Percentiles rank a stretch among this genome's conserved stretches.
phyloP scores from a whole-genome alignment of 2,797 vertebrate species.

The Myiotriccus ornatus region DNA sequence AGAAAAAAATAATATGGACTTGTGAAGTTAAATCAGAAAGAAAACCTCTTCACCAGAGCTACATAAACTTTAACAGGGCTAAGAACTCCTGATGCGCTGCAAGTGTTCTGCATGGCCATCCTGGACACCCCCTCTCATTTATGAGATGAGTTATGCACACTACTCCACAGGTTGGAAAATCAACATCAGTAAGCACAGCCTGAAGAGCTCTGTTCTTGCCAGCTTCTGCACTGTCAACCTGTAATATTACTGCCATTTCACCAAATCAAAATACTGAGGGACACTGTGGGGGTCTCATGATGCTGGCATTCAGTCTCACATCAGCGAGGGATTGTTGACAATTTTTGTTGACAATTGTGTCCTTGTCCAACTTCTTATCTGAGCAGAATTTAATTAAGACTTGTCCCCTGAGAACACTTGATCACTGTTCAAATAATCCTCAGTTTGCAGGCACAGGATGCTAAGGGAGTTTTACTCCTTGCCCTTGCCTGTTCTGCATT shows the following conservation, averaged over 20 bases:
- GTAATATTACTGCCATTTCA: not conserved
- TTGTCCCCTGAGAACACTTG: slow-evolving; percentile 33
- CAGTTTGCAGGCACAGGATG: not conserved
- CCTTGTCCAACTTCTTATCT: slow-evolving; percentile 33
- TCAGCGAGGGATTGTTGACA: not conserved
- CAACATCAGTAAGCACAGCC: not conserved
- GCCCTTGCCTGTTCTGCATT: not conserved
- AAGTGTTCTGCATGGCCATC: not conserved
- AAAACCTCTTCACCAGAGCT: not conserved
- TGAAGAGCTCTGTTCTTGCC: not conserved
- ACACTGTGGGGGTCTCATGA: not conserved
- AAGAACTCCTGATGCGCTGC: not conserved
- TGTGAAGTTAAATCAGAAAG: not conserved
- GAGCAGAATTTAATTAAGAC: slow-evolving; percentile 54
- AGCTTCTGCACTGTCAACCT: not conserved
- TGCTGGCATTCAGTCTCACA: not conserved
- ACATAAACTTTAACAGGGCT: not conserved
- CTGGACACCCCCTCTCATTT: not conserved
- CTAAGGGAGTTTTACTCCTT: slow-evolving; percentile 7
- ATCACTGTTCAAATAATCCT: slow-evolving; percentile 11
- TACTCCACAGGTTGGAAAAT: not conserved
- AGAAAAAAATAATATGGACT: not conserved
- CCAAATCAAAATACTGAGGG: not conserved
- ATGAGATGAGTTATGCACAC: not conserved
- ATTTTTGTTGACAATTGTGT: slow-evolving; percentile 11